Percentiles rank a stretch among this genome's conserved stretches.
Evolutionary conservation across 1,140 invertebrate species (phyloP).

Genomic region (Drosophila azteca): DNA sequence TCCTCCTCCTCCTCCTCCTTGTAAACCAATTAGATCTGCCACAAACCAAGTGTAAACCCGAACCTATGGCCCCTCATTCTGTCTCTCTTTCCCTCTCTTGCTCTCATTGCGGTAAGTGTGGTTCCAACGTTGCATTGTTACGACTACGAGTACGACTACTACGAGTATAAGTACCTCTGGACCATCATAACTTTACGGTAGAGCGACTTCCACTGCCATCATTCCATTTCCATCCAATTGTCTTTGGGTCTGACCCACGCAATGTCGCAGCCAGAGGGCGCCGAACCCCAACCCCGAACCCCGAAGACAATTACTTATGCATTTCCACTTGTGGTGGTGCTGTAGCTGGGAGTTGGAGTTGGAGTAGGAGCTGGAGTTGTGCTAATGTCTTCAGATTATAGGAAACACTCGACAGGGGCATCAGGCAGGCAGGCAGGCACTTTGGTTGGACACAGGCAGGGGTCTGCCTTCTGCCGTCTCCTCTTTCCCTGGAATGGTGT

Average conservation of each 20-base stretch:
- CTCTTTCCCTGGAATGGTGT: constrained; percentile 38
- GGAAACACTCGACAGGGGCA: constrained; percentile 25
- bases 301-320: constrained; percentile 64
- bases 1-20: constrained; percentile 1
- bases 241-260: constrained; percentile 67
- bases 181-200: constrained; percentile 73
- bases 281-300: constrained; percentile 35
- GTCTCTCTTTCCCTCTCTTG: background rate
- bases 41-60: constrained; percentile 36
- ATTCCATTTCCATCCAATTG: constrained; percentile 42
- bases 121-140: constrained; percentile 32
- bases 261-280: constrained; percentile 57
- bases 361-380: constrained; percentile 38
- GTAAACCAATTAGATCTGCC: constrained; percentile 50
- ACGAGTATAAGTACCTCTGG: constrained; percentile 28
- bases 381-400: constrained; percentile 77
- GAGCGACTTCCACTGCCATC: constrained; percentile 51
- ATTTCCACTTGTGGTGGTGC: constrained; percentile 25
- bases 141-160: too few species aligned
- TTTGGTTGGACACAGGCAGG: constrained; percentile 33
- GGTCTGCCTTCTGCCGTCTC: constrained; percentile 24
- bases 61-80: constrained; percentile 5
- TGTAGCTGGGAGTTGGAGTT: constrained; percentile 24
- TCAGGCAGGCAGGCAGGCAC: constrained; percentile 7
- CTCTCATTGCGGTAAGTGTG: constrained; percentile 19